phyloP scores from a whole-genome alignment of 2,113 vertebrate species.

The Kobus ellipsiprymnus region DNA sequence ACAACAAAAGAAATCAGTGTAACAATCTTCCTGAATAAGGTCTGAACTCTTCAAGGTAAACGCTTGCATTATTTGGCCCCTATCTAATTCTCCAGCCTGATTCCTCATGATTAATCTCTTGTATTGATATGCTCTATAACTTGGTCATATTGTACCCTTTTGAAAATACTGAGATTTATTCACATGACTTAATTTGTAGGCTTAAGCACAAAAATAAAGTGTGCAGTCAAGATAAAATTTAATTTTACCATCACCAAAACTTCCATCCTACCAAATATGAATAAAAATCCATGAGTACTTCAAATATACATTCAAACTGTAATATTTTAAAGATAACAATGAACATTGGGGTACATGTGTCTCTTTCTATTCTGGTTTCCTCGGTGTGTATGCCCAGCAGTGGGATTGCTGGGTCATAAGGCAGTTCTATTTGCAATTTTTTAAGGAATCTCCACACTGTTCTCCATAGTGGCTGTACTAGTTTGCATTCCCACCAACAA shows the following conservation, averaged over 20 bases:
- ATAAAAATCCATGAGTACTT: background rate
- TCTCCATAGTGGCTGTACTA: no score
- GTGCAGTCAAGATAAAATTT: background rate
- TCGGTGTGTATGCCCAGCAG: no score
- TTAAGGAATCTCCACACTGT: no score
- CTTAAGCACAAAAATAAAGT: background rate
- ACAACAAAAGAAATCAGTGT: background rate
- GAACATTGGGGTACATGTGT: no score
- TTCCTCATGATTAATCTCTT: background rate
- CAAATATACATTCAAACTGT: background rate
- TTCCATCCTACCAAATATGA: background rate
- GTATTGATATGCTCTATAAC: background rate
- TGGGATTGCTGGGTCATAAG: no score
- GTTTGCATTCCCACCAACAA: no score
- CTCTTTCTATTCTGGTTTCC: no score
- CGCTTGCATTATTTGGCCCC: background rate
- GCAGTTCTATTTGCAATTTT: no score
- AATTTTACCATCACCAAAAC: background rate
- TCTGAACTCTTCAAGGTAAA: background rate
- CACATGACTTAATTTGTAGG: background rate
- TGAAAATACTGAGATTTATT: background rate
- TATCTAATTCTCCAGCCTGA: background rate
- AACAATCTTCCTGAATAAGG: background rate
- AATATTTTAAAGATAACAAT: background rate
- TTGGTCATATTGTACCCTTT: background rate